phyloP scores from a whole-genome alignment of 92 coral and sea anemone genomes.

The Actinernus sp. region DNA sequence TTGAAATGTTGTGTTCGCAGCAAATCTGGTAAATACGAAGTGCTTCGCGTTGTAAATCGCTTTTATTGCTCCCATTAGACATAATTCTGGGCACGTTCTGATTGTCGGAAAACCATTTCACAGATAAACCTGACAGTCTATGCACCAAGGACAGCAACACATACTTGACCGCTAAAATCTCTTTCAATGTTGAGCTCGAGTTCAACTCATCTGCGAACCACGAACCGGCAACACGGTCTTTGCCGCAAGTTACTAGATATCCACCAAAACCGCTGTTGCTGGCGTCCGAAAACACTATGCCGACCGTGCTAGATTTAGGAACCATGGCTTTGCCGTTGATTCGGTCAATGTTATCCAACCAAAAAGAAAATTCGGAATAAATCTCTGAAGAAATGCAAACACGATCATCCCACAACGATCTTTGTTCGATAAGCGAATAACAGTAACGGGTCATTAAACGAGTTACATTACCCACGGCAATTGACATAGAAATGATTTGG shows the following conservation, averaged over 20 bases:
- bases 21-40: slow-evolving; percentile 25
- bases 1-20: slow-evolving; percentile 27
- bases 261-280: slow-evolving; percentile 53
- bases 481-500: slow-evolving; percentile 53
- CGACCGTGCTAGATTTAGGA: slow-evolving; percentile 23
- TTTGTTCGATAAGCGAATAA: slow-evolving; percentile 36
- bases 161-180: slow-evolving; percentile 66
- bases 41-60: slow-evolving; percentile 26
- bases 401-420: slow-evolving; percentile 41
- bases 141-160: slow-evolving; percentile 48
- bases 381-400: slow-evolving; percentile 23
- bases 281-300: slow-evolving; percentile 46
- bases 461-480: slow-evolving; percentile 54
- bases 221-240: slow-evolving; percentile 20
- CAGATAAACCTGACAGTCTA: slow-evolving; percentile 46
- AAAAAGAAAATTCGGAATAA: slow-evolving; percentile 5
- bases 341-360: slow-evolving; percentile 3
- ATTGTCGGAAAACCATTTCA: slow-evolving; percentile 69
- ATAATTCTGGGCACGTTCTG: slow-evolving; percentile 58
- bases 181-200: slow-evolving; percentile 53
- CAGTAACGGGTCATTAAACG: slow-evolving; percentile 44
- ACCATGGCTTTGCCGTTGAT: slow-evolving; percentile 4
- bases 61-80: slow-evolving; percentile 22
- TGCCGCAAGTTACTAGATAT: slow-evolving; percentile 16
- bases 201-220: slow-evolving; percentile 44